Percentiles rank a stretch among this genome's conserved stretches.
phyloP scores from a whole-genome alignment of 2,888 invertebrate species.

The Rotaria magnacalcarata region DNA sequence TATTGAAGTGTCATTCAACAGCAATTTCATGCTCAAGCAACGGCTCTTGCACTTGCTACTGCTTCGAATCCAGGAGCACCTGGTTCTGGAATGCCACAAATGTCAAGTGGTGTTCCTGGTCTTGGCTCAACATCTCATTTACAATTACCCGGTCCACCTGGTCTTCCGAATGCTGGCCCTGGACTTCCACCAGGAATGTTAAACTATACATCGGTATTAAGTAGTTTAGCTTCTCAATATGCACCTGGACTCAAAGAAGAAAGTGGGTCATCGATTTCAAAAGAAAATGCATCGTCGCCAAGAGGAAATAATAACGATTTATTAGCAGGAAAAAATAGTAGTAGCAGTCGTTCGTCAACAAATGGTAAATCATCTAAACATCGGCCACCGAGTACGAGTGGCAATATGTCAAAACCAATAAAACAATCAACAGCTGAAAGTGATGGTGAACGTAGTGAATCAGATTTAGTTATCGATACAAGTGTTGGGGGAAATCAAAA shows the following conservation, averaged over 20 bases:
- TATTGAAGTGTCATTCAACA: conserved; percentile 37
- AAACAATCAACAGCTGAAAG: conserved; percentile 1
- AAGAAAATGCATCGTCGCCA: not conserved
- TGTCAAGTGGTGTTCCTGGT: not conserved
- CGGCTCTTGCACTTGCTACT: not conserved
- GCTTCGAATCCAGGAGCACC: not conserved
- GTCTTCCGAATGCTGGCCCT: not conserved
- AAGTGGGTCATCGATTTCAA: not conserved
- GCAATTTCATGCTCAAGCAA: conserved; percentile 32
- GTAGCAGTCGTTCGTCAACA: conserved; percentile 10
- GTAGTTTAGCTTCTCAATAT: conserved; percentile 15
- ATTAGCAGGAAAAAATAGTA: not conserved
- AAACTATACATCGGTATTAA: conserved; percentile 21
- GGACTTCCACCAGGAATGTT: conserved; percentile 34
- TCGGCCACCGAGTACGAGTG: conserved; percentile 11
- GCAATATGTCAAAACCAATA: not conserved
- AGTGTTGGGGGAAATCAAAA: conserved; percentile 31
- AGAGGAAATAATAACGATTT: not conserved
- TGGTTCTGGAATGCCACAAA: not conserved
- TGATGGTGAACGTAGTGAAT: conserved; percentile 32
- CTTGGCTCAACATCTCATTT: conserved; percentile 14
- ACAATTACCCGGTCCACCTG: conserved; percentile 33
- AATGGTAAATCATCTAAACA: conserved; percentile 18
- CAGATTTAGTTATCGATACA: conserved; percentile 33
- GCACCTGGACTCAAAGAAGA: not conserved